Evolutionary conservation across 2,888 invertebrate species (phyloP).

Genomic region (Drosophila subsilvestris): DNA sequence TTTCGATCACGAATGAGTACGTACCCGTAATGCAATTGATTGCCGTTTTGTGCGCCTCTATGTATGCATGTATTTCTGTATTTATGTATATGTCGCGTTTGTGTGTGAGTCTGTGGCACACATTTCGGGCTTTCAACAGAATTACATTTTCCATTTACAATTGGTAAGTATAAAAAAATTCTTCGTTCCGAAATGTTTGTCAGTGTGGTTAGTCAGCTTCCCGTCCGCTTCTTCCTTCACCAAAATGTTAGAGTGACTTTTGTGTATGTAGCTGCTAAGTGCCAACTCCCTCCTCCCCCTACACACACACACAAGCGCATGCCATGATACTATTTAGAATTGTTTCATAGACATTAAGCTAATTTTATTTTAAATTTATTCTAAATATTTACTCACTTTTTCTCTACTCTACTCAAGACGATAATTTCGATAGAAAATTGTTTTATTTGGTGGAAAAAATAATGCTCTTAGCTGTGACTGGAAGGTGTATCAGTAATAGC

Average conservation of each 20-base stretch:
- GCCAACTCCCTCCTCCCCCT: too few relatives aligned
- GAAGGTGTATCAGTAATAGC: too few relatives aligned
- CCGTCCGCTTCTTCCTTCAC: not conserved
- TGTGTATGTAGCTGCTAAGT: constrained; percentile 19
- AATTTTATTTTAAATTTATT: too few relatives aligned
- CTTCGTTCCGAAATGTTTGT: constrained; percentile 35
- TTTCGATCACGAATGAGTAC: constrained; percentile 23
- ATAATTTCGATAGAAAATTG: too few relatives aligned
- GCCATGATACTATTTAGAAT: too few relatives aligned
- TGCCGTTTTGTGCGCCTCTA: not conserved
- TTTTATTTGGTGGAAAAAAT: too few relatives aligned
- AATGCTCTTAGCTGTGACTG: too few relatives aligned
- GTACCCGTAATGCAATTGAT: constrained; percentile 50
- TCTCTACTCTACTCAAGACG: too few relatives aligned
- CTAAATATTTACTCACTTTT: too few relatives aligned
- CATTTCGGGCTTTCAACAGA: constrained; percentile 46
- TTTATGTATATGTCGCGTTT: not conserved
- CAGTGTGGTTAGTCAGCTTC: constrained; percentile 14
- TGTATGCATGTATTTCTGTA: not conserved
- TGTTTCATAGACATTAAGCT: too few relatives aligned
- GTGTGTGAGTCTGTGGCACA: constrained; percentile 11
- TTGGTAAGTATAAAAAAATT: constrained; percentile 55
- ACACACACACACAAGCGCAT: too few relatives aligned
- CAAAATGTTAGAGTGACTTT: constrained; percentile 14
- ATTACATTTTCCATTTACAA: constrained; percentile 63